These are phyloP conservation scores for Podilymbus podiceps DNA, from an alignment of 2,113 vertebrate genomes.

Conservation along the genomic window DNA sequence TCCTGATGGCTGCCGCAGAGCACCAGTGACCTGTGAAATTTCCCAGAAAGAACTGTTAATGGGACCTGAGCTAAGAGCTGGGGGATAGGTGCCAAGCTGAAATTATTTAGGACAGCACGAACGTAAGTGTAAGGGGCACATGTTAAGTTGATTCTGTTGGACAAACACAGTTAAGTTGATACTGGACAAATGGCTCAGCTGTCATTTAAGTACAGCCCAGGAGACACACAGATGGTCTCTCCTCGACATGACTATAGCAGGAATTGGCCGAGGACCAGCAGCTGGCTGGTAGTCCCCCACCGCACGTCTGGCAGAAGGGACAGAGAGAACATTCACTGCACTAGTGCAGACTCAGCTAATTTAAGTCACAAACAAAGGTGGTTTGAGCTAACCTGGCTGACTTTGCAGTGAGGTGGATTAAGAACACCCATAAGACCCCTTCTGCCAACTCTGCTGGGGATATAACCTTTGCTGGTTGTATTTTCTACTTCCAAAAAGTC, in stretches of 20 bases:
- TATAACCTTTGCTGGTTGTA: background rate
- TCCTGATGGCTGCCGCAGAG: background rate
- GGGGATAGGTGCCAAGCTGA: background rate
- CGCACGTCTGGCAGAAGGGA: constrained; percentile 17
- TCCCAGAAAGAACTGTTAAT: background rate
- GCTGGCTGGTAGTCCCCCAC: constrained; percentile 34
- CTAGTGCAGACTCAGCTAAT: constrained; percentile 34
- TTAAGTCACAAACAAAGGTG: constrained; percentile 23
- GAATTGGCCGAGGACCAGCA: constrained; percentile 14
- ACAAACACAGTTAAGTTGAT: background rate
- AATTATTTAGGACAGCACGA: background rate
- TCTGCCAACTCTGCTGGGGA: background rate
- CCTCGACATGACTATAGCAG: background rate
- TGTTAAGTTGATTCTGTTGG: background rate
- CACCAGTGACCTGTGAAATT: background rate
- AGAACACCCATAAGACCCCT: background rate
- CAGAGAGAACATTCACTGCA: constrained; percentile 25
- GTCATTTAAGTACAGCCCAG: background rate
- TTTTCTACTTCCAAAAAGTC: background rate
- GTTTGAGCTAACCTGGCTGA: constrained; percentile 44
- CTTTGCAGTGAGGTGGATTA: background rate
- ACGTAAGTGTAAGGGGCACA: background rate
- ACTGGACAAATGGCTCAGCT: background rate
- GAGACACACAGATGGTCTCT: background rate
- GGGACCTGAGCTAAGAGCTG: background rate